Base-by-base conservation (phyloP, 2,113 vertebrate genomes). In the Chaetorhynchus papuensis region DNA sequence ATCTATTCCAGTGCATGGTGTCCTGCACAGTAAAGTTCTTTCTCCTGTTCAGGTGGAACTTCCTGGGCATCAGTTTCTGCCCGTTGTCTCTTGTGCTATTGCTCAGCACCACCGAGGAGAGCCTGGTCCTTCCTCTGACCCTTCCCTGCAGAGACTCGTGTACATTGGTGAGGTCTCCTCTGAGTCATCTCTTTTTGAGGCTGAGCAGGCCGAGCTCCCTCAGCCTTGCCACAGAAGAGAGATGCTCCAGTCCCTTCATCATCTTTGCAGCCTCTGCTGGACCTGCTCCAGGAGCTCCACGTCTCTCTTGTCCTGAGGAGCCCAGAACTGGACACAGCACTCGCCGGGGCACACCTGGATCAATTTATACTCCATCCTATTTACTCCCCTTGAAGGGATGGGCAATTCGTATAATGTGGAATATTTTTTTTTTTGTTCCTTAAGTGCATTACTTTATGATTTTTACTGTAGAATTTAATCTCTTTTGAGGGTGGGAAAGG, bases 1-100 rank as follows among this genome's bases (percentile, higher is more conserved):
- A 3, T 24, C 68, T 52, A 4, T 52, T 21, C 33, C 37, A 52
- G 44, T 16, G 19, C 30, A 18, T 2, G 3, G 9, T 30, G 24
- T 63, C 42, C 20, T 49, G 30, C 35, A 33, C 27, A 33, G 50
- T 13, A 7, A 35, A 37, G 15, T 9, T 39, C 33, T 72, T 37
- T 21, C 68, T 65, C 1, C 0, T 16, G 22, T 13, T 65, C 52
- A 50, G 1, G 1, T 37, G 22, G 18, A 57, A 33, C 8, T 70
- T 39, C 6, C 39, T 16, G 28, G 30, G 19, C 17, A 16, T 30
- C 41, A 35, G 24, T 56, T 41, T 71, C 57, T 63, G 42, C n/a
- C 64, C 3, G 0, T 11, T 56, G 35, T 35, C 41, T 42, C 42
- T 7, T 37, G 42, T 42, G 42, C 42, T 49, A 2, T 22, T 42